These are phyloP conservation scores for Nerophis ophidion DNA, from an alignment of 2,113 vertebrate species.

Conservation along the genomic window DNA sequence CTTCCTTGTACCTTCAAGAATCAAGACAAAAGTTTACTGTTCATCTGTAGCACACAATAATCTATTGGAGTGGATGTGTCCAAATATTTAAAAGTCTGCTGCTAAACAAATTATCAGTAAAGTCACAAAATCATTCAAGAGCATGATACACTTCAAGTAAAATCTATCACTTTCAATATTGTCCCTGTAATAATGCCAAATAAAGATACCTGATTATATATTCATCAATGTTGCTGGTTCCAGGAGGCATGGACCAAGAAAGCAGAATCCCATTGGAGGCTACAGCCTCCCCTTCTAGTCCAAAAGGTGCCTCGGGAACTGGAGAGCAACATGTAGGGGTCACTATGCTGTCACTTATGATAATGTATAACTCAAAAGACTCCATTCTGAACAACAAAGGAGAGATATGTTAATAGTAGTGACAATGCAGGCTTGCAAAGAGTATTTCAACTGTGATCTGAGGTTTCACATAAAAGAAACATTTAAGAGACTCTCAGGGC, in stretches of 20 bases:
- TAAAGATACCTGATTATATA: conserved; percentile 76
- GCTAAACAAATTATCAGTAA: no score
- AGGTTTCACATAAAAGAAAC: conserved; percentile 59
- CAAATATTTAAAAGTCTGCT: no score
- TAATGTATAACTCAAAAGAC: background rate
- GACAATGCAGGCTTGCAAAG: background rate
- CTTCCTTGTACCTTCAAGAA: conserved; percentile 78
- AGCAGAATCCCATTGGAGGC: conserved; percentile 93
- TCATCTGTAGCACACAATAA: no score
- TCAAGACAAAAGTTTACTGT: background rate
- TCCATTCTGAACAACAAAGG: background rate
- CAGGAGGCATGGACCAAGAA: conserved; percentile 78
- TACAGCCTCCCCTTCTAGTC: conserved; percentile 83
- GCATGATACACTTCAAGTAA: no score
- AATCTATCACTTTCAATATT: no score
- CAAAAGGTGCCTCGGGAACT: conserved; percentile 79
- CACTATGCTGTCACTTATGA: background rate
- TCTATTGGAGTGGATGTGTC: no score
- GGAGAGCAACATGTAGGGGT: conserved; percentile 4
- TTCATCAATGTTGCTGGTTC: conserved; percentile 69
- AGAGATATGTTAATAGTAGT: background rate
- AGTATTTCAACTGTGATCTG: conserved; percentile 49
- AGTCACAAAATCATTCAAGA: no score
- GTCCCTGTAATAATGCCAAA: no score
- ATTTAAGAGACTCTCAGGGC: conserved; percentile 65